Evolutionary conservation across 2,797 vertebrate species (phyloP).

Genomic region (Bovichtus variegatus): DNA sequence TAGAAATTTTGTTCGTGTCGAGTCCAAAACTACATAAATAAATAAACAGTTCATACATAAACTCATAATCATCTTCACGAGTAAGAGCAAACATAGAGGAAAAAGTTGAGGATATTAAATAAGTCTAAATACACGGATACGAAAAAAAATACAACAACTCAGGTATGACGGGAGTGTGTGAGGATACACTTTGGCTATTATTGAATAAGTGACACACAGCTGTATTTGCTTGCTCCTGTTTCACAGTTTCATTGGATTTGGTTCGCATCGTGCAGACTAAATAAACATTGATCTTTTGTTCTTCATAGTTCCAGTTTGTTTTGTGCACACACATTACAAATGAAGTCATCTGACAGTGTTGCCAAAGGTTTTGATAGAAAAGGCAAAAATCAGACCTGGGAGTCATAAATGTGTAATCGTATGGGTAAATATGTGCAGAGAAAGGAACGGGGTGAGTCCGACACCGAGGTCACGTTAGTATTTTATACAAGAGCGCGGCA

Average conservation of each 20-base stretch:
- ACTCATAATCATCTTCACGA: too few species aligned
- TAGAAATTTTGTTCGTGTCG: too few species aligned
- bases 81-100: too few species aligned
- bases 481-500: slow-evolving; percentile 13
- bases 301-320: background rate
- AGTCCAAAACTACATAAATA: too few species aligned
- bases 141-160: too few species aligned
- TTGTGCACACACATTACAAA: background rate
- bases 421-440: slow-evolving; percentile 36
- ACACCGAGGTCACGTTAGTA: slow-evolving; percentile 33
- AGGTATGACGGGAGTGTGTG: too few species aligned
- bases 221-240: background rate
- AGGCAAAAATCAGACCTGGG: background rate
- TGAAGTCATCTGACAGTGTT: background rate
- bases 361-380: background rate
- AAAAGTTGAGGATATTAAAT: too few species aligned
- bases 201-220: background rate
- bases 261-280: background rate
- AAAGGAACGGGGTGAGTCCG: background rate
- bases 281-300: background rate
- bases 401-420: slow-evolving; percentile 21
- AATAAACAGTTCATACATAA: too few species aligned
- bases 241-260: background rate
- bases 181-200: too few species aligned
- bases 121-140: too few species aligned